Base-by-base conservation (phyloP, 2,113 vertebrate species). In the Peromyscus polionotus region DNA sequence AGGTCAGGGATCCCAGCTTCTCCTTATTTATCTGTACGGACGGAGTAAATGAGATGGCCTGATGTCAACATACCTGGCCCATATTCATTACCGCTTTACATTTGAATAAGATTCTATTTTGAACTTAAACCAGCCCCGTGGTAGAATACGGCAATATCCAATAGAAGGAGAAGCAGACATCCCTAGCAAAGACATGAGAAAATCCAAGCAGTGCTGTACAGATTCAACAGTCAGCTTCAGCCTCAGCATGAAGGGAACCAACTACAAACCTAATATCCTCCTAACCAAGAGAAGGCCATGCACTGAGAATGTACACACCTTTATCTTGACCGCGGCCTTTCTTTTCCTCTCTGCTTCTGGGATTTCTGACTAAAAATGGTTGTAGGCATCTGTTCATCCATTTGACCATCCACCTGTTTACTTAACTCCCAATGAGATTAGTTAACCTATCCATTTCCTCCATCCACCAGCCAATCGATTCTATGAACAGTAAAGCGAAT, bases 391-490 rank as follows among this genome's bases (percentile, higher is more conserved):
- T 42, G 16, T 16, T 16, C 45, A 36, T 16, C 33, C 65, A 75
- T 51, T 12, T 36, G 36, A 4, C 57, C 1, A 73, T 1, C 28
- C 48, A 57, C 1, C 51, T 20, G 1, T 54, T 22, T 36, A 16
- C 24, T 87, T 13, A 26, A 11, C 22, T 45, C 8, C 0, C 1
- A 45, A 61, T 7, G 17, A 16, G n/a, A 0, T 3, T 13, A 42
- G 0, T 22, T 28, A 12, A 48, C 1, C 24, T 9, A 4, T 33
- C 4, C 1, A 17, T 7, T 24, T 73, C 24, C 36, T 19, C 20
- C 10, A 20, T 7, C 31, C 2, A 48, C 14, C 31, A 57, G 33
- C 8, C 24, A 75, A 22, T 45, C 48, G 45, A 10, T 20, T 77
- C 42, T 59, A 39, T 0, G n/a, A 63, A 7, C 42, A 81, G 5